Conservation (phyloP, 1,140 invertebrate species). For the Drosophila prosaltans region DNA sequence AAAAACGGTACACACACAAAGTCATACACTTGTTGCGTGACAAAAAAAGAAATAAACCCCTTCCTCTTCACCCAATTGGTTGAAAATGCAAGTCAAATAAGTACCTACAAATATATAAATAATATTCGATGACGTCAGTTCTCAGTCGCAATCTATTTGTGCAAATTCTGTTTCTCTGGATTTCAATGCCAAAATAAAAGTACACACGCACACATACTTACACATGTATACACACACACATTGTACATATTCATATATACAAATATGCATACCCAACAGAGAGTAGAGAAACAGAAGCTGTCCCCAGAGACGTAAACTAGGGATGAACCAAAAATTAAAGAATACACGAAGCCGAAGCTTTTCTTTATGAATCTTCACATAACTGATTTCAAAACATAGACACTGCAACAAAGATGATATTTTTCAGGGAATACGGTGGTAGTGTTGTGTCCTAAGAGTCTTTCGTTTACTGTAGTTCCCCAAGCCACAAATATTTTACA, state of each 20-base stretch:
- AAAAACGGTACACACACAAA: conserved; percentile 55
- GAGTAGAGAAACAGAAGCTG: background rate
- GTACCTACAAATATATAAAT: conserved; percentile 30
- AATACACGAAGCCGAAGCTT: background rate
- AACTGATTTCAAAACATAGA: background rate
- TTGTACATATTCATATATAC: background rate
- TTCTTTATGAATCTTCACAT: background rate
- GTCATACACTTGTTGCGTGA: conserved; percentile 66
- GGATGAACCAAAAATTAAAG: background rate
- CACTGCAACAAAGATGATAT: too few relatives aligned
- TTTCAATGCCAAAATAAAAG: conserved; percentile 64
- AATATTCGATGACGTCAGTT: conserved; percentile 48
- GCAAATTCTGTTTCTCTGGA: conserved; percentile 57
- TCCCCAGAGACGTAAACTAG: conserved; percentile 1
- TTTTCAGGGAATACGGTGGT: too few relatives aligned
- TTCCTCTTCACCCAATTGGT: background rate
- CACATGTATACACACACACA: conserved; percentile 17
- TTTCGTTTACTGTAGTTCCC: too few relatives aligned
- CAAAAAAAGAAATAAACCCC: conserved; percentile 8
- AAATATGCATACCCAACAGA: conserved; percentile 4
- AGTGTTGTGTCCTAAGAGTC: too few relatives aligned
- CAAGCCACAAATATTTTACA: too few relatives aligned
- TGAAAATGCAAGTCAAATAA: conserved; percentile 7
- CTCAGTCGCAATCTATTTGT: conserved; percentile 48
- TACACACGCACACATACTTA: conserved; percentile 29